Base-by-base conservation (phyloP, 2,113 vertebrate genomes). In the Bufo bufo region DNA sequence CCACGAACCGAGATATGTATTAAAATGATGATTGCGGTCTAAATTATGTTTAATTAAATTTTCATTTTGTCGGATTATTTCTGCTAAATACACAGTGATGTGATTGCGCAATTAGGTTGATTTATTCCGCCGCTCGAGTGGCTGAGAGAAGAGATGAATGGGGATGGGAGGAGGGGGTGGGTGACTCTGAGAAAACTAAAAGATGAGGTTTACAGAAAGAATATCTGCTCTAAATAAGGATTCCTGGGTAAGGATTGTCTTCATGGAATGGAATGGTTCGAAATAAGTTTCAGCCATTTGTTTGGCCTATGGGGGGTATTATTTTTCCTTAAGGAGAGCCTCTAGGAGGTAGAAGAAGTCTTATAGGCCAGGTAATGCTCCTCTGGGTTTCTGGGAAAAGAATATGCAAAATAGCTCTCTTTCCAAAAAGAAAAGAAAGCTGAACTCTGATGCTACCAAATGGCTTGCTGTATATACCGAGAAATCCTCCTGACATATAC, bases 31-130 rank as follows among this genome's bases (percentile, higher is more conserved):
- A 75, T 83, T 83, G 6, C 63, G 50, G 63, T n/a, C 81, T 69
- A 83, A 83, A 83, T 61, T 61, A 81, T 83, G 81, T 49, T 83
- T 83, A 66, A 83, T 83, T 83, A 83, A 66, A 83, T 69, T 66
- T 83, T 65, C 47, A 66, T n/a, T 45, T 58, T 66, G 61, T 66
- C 47, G 69, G 58, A 50, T 83, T 66, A 52, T 50, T 83, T 83
- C 81, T 83, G 81, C 81, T 83, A 66, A 59, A 80, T 80, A 80
- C 77, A 58, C 77, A 58, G 77, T 43, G 54, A 80, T 82, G 81
- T 82, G 61, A 83, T 65, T 75, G 45, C 20, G 61, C 63, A 83
- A 83, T 83, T 83, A 83, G 47, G 61, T 83, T 83, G 81, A 83
- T 83, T 83, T 52, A 80, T 80, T 58, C 77, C 49, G 16, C 6